Evolutionary conservation across 2,888 invertebrate genomes (phyloP), one percentile per base, ranked within the genome.

Genomic region (Hemistola chrysoprasaria): DNA sequence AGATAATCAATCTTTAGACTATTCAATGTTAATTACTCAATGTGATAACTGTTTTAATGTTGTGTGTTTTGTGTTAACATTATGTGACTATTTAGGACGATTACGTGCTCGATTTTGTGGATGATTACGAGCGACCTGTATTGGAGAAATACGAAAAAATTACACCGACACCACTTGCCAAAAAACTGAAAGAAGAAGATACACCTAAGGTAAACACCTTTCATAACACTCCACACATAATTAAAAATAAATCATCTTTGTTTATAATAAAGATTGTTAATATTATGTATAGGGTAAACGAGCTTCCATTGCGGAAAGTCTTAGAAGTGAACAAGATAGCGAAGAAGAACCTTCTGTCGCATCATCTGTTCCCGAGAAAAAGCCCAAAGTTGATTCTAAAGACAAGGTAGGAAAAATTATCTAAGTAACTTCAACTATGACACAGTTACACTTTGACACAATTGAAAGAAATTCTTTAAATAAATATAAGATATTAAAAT

Each of bases 111-210:
- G 88, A 90, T 66, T 89, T 90, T 69, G 84, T 87, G 66, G 93
- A 93, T 34, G 95, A 95, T 86, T 95, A 95, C 78, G 95, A 95
- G 72, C 90, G 94, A 62, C 92, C 94, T 1, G 92, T 92, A 33
- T 85, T 94, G 69, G 94, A 94, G 78, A 93, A 92, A 80, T 94
- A 93, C 64, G 92, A 93, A 82, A 91, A 89, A 65, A 73, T 90
- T 59, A 78, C 89, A 76, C 89, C 89, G 33, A 90, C 90, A 65
- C 89, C 90, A 60, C 75, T 87, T 30, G 82, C 80, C 72, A 90
- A 90, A 86, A 89, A 81, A 78, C 65, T 70, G 37, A 90, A 80
- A 78, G 81, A 83, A 65, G 85, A 80, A 67, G 75, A 78, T 59
- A 80, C 79, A 65, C 78, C 70, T 23, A 78, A 88, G 89, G 89